Base-by-base conservation (phyloP, 2,113 vertebrate species). In the Carettochelys insculpta region DNA sequence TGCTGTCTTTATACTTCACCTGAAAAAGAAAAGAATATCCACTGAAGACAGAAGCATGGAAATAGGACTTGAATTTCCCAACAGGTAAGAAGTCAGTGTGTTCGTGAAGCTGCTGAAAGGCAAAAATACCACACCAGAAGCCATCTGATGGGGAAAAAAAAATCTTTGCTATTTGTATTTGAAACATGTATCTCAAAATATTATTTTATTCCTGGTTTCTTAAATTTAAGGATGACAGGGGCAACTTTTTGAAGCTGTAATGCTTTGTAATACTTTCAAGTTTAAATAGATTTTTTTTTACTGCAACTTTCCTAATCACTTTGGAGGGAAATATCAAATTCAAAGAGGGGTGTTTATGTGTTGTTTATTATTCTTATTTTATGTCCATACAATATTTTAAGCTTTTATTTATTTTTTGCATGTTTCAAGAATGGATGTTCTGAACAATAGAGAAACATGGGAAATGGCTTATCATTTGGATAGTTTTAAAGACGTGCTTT, bases 1-100 rank as follows among this genome's bases (percentile, higher is more conserved):
- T 89, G 76, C 90, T 94, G 89, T 80, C 81, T 95, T 88, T 80
- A 43, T 92, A 92, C 90, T 75, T 85, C 86, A 73, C 83, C 85
- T 89, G 50, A 25, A 93, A 91, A 92, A 61, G 38, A 95, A 95
- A 88, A 87, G 88, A 89, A 92, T 92, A 90, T 83, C 52, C 90
- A 8, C 61, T 87, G 89, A 93, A 86, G 83, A 43, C 92, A 92
- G 89, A 77, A 77, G 45, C 90, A 80, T 10, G 94, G 79, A 84
- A 92, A 86, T 43, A 90, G 84, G 86, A 80, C 93, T 83, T 83
- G 76, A 97, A 94, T 92, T 91, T 96, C 96, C 89, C 80, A 95
- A 54, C 87, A 97, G 96, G 96, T 97, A 98, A 98, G 97, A 94
- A 94, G 89, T 48, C 83, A 84, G 77, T 88, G 89, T 92, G 92